Evolutionary conservation across 2,113 vertebrate species (phyloP).

Genomic region (Herpailurus yagouaroundi): DNA sequence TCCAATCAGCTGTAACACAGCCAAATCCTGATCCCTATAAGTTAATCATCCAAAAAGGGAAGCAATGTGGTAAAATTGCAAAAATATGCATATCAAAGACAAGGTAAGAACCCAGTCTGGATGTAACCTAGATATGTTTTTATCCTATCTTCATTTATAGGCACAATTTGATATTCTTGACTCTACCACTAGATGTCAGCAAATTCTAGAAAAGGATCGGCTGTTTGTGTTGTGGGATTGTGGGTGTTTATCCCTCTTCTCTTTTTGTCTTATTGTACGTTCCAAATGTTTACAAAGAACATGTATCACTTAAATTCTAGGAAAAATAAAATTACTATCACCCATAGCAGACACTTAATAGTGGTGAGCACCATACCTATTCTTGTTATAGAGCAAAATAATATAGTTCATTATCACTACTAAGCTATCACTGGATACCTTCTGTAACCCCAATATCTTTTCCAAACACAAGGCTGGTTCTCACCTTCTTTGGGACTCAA

Average conservation of each 20-base stretch:
- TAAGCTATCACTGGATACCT: neutral
- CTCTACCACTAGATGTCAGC: constrained; percentile 58
- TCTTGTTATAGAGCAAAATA: constrained; percentile 23
- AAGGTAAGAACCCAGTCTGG: neutral
- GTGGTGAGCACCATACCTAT: neutral
- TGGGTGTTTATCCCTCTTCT: neutral
- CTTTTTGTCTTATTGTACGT: constrained; percentile 35
- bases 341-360: neutral
- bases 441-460: neutral
- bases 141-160: neutral
- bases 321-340: constrained; percentile 37
- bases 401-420: neutral
- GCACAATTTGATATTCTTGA: neutral
- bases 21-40: neutral
- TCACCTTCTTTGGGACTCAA: neutral
- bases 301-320: constrained; percentile 2
- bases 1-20: neutral
- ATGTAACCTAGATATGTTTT: neutral
- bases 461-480: neutral
- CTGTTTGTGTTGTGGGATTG: neutral
- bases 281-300: neutral
- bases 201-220: constrained; percentile 9
- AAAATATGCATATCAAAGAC: neutral
- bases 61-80: neutral
- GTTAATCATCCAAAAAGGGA: neutral